Base-by-base conservation (phyloP, 37 sponge, comb jelly and placozoan species). In the Theonella swinhoei region DNA sequence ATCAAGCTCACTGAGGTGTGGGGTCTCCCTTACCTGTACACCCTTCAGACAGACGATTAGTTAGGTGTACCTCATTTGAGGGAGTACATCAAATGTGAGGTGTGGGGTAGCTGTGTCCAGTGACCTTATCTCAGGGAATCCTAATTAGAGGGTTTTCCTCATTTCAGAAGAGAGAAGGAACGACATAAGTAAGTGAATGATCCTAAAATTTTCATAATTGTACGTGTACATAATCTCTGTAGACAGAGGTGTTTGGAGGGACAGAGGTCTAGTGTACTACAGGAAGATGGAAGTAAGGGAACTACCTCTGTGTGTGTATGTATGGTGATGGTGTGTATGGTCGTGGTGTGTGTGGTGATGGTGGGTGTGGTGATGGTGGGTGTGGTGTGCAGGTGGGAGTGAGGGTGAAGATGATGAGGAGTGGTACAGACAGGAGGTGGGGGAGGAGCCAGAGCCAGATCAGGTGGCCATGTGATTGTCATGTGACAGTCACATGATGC, bases 391-490 rank as follows among this genome's bases (percentile, higher is more conserved):
- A 42, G 34, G 54, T 75, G 78, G 68, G 1, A 70, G 62, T 70
- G 90, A 85, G 19, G 83, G 68, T 1, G 89, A 92, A n/a, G 89
- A 89, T 72, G 94, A 93, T 82, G 83, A 40, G 8, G 82, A 93
- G 76, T 93, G 90, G 89, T 93, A 74, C 74, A 81, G 70, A 42
- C 68, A 85, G 58, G 94, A 93, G 62, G 94, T 93, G 68, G 94
- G 94, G 31, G 90, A 85, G 70, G 87, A 84, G 24, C 94, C 94
- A 36, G 90, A 89, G 59, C 87, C 90, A 38, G 94, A 87, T 88
- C 29, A 63, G 61, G 76, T 54, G 4, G 38, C 62, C 8, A 58
- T 19, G 58, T 75, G 61, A 4, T 42, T 74, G 42, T 38, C 42
- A 75, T 7, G 29, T 28, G 25, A 31, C 36, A 9, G 19, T 70